Evolutionary conservation across 2,888 invertebrate genomes (phyloP), one percentile per base, ranked within the genome.

Genomic region (Calliphora vomitoria): DNA sequence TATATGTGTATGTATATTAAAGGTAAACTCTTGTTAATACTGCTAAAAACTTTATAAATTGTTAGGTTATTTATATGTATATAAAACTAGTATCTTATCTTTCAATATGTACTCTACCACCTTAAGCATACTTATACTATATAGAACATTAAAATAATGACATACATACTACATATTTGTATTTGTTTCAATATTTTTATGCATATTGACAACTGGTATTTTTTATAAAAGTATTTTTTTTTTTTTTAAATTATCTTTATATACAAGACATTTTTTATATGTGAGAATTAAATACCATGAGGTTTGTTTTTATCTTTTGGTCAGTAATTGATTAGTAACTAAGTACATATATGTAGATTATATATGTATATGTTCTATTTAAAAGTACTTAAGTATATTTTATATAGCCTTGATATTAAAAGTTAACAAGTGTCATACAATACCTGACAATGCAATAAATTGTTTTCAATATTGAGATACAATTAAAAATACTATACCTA

Each of bases 221-320:
- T 44, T 44, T 35, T 66, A 38, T 41, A 38, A 35, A 62, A 35
- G 8, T 66, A 35, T 35, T 41, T 10, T 64, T 18, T 64, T n/a
- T 35, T 47, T 31, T 44, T 68, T 25, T 47, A 47, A 53, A 41
- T 50, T 53, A 35, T 58, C 13, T 38, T 20, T 18, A 58, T 72
- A 55, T 38, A 31, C 10, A 35, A n/a, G 8, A 3, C n/a, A 38
- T 41, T 25, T 68, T 44, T 8, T 64, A 18, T 55, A n/a, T 66
- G 18, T 8, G 10, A n/a, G 1, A 38, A 53, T 18, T 20, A 66
- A 44, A 44, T 44, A n/a, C 41, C 58, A 69, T 58, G 60, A 60
- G 68, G 58, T 79, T 58, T 79, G 10, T 41, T 11, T 55, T 79
- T 79, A 79, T 79, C 79, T 44, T 75, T 79, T 79, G 68, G 79